These are phyloP conservation scores for Embidobia sp. DNA, from an alignment of 2,888 invertebrate species.

Conservation along the genomic window DNA sequence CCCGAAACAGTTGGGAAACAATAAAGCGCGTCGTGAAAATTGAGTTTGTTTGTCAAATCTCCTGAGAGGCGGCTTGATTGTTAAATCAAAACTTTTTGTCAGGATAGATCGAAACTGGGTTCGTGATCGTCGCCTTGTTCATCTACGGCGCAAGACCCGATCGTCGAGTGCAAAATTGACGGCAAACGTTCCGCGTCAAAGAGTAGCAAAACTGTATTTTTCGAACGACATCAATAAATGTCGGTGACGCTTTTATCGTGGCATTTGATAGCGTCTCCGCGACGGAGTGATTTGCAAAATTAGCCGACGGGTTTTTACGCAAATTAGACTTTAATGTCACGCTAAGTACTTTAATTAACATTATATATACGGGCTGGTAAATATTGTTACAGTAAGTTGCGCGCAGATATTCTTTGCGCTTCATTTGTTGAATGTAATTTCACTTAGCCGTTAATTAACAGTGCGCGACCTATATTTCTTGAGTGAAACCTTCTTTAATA, in stretches of 20 bases:
- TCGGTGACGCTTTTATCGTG: conserved; percentile 1
- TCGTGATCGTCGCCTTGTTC: conserved; percentile 35
- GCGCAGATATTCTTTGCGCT: too few species aligned
- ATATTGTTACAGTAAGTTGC: too few species aligned
- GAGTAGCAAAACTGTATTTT: conserved; percentile 14
- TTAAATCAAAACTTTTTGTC: conserved; percentile 70
- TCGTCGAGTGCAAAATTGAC: conserved; percentile 17
- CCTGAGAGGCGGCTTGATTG: conserved; percentile 58
- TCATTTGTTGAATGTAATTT: too few species aligned
- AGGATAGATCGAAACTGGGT: conserved; percentile 62
- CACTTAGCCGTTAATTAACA: too few species aligned
- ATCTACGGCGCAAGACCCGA: conserved; percentile 19
- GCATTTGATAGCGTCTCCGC: conserved; percentile 8
- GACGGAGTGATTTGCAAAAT: neutral
- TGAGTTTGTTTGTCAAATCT: conserved; percentile 62
- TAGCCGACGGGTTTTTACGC: too few species aligned
- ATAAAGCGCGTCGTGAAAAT: conserved; percentile 60
- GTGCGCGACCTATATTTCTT: too few species aligned
- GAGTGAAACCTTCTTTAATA: too few species aligned
- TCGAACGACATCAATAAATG: conserved; percentile 18
- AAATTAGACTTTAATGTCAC: too few species aligned
- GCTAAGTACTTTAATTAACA: too few species aligned
- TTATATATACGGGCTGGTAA: too few species aligned
- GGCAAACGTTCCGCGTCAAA: conserved; percentile 14
- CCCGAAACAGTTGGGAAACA: too few species aligned